These are phyloP conservation scores for Myotis lucifugus DNA, from an alignment of 2,113 vertebrate genomes.

Conservation along the genomic window DNA sequence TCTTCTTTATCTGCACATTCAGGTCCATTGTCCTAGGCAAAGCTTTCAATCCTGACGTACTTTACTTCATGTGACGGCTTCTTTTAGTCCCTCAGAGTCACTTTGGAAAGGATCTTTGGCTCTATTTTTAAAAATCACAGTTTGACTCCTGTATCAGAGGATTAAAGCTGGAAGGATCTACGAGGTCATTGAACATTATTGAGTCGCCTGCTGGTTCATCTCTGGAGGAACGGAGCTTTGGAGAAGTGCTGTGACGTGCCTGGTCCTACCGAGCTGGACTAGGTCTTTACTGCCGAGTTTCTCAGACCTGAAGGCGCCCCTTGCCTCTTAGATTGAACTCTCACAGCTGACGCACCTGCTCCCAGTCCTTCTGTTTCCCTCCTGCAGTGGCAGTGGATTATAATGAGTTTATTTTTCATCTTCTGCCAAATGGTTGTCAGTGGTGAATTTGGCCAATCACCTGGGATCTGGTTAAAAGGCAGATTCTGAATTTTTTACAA, in stretches of 20 bases:
- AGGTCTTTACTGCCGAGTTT: neutral
- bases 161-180: neutral
- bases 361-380: neutral
- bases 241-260: neutral
- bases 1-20: neutral
- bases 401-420: neutral
- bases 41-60: neutral
- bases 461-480: neutral
- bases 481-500: neutral
- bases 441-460: neutral
- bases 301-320: neutral
- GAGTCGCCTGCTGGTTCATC: neutral
- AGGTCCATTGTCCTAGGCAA: neutral
- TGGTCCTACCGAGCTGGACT: neutral
- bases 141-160: neutral
- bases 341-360: neutral
- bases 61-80: neutral
- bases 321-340: neutral
- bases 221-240: neutral
- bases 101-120: conserved; percentile 7
- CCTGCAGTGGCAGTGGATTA: neutral
- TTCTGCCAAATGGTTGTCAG: neutral
- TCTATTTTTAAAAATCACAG: neutral
- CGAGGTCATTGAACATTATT: neutral
- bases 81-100: neutral